These are phyloP conservation scores for Sussaba pulchella DNA, from an alignment of 2,888 invertebrate genomes.

Conservation along the genomic window DNA sequence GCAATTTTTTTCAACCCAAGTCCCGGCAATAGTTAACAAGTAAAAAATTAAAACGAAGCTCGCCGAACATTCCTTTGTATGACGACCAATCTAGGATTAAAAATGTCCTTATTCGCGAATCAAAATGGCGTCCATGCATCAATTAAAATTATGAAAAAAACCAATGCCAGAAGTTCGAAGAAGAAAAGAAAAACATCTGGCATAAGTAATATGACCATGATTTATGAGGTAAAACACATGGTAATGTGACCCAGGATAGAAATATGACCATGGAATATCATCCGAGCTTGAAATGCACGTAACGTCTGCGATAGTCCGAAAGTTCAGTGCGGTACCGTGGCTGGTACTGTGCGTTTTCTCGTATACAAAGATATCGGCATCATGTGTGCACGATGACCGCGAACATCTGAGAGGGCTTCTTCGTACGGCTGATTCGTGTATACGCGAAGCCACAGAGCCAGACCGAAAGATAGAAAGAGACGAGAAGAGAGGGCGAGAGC, in stretches of 20 bases:
- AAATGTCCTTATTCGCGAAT: not conserved
- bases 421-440: conserved; percentile 51
- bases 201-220: not conserved
- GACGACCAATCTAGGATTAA: not conserved
- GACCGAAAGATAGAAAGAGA: not conserved
- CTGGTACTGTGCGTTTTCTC: not conserved
- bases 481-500: not conserved
- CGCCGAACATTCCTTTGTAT: too few species aligned
- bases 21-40: too few species aligned
- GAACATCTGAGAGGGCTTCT: conserved; percentile 62
- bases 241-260: conserved; percentile 14
- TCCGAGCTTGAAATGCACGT: conserved; percentile 8
- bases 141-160: not conserved
- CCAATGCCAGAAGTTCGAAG: not conserved
- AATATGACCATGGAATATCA: not conserved
- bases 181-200: not conserved
- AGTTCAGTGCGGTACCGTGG: conserved; percentile 5
- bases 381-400: conserved; percentile 53
- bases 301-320: conserved; percentile 22
- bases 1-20: too few species aligned
- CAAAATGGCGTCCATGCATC: not conserved
- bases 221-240: not conserved
- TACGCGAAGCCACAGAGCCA: too few species aligned
- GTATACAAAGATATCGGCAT: conserved; percentile 38
- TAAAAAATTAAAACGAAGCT: too few species aligned